Percentiles rank a stretch among this genome's conserved stretches.
Evolutionary conservation across 2,113 vertebrate species (phyloP).

Genomic region (Apodemus speciosus): DNA sequence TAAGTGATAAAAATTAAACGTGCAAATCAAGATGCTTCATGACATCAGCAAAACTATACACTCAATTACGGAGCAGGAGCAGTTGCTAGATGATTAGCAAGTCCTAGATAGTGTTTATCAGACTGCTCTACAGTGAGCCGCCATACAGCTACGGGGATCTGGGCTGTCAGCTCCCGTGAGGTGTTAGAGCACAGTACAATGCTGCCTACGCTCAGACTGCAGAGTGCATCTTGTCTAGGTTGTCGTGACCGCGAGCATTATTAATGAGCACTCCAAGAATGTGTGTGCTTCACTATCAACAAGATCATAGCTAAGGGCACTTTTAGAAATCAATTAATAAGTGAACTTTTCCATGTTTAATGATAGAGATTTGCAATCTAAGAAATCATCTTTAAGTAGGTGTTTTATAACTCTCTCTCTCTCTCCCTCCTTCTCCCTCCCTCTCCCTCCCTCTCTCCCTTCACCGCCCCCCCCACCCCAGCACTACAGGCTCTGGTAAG

Average conservation of each 20-base stretch:
- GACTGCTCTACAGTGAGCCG: conserved; percentile 12
- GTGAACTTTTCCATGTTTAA: conserved; percentile 28
- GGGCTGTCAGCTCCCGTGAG: background rate
- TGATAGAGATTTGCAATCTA: conserved; percentile 44
- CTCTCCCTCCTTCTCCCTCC: background rate
- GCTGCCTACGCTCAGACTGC: conserved; percentile 13
- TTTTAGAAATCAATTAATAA: conserved; percentile 34
- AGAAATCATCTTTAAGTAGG: conserved; percentile 20
- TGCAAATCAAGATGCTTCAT: conserved; percentile 52
- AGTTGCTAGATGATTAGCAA: conserved; percentile 31
- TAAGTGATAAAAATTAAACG: conserved; percentile 59
- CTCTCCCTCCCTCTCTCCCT: too few species aligned
- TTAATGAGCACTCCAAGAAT: background rate
- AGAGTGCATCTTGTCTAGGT: conserved; percentile 5
- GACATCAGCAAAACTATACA: conserved; percentile 57
- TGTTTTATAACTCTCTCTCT: conserved; percentile 39
- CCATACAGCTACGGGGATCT: conserved; percentile 3
- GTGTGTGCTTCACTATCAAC: background rate
- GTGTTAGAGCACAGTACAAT: conserved; percentile 35
- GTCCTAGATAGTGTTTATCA: background rate
- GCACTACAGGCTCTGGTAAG: background rate
- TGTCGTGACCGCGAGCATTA: conserved; percentile 35
- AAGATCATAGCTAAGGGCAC: conserved; percentile 46
- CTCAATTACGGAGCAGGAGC: conserved; percentile 37
- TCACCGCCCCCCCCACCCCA: background rate